Evolutionary conservation across 2,888 invertebrate genomes (phyloP).

Genomic region (Sinodicranocentrus sp.): DNA sequence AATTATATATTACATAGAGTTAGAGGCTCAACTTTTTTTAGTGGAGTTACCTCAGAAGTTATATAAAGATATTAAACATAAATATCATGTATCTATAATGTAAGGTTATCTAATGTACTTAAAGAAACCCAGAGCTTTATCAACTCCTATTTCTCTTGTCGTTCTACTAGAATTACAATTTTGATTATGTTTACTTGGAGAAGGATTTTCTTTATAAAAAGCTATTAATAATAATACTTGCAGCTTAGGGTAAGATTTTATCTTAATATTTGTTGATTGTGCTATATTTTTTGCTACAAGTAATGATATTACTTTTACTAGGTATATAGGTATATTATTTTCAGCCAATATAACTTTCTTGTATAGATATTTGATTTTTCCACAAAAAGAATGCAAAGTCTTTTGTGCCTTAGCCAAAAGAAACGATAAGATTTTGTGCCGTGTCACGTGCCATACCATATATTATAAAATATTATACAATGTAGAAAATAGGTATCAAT

Average conservation of each 20-base stretch:
- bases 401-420: slow-evolving; percentile 26
- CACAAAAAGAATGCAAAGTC: background rate
- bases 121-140: slow-evolving; percentile 7
- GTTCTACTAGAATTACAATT: too few relatives aligned
- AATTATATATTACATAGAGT: background rate
- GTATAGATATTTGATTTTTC: too few relatives aligned
- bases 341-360: background rate
- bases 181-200: background rate
- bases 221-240: too few relatives aligned
- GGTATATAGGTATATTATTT: too few relatives aligned
- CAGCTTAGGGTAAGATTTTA: too few relatives aligned
- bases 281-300: slow-evolving; percentile 19
- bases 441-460: slow-evolving; percentile 34
- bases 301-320: slow-evolving; percentile 12
- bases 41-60: too few relatives aligned
- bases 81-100: too few relatives aligned
- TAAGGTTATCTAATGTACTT: background rate
- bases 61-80: too few relatives aligned
- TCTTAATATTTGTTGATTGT: background rate
- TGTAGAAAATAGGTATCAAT: background rate
- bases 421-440: slow-evolving; percentile 19
- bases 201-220: too few relatives aligned
- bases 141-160: background rate
- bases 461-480: slow-evolving; percentile 11
- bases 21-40: too few relatives aligned